These are phyloP conservation scores for Neopelma chrysocephalum DNA, from an alignment of 2,797 vertebrate species.

Conservation along the genomic window DNA sequence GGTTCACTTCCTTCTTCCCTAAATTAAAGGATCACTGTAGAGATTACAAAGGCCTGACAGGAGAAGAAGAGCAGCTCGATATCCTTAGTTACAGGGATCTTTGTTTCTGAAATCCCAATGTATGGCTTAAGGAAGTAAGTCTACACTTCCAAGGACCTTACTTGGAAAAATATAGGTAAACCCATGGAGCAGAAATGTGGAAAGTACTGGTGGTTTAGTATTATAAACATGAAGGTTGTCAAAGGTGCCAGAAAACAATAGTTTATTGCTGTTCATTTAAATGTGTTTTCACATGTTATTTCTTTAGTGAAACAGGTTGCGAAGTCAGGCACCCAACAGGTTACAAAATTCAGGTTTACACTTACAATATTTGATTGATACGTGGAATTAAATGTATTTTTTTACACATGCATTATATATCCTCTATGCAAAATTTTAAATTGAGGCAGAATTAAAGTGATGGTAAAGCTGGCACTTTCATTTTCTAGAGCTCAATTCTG, in stretches of 20 bases:
- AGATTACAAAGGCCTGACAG: background rate
- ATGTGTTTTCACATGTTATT: background rate
- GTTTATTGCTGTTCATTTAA: background rate
- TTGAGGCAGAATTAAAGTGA: background rate
- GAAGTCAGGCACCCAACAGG: slow-evolving; percentile 11
- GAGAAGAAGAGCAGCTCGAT: background rate
- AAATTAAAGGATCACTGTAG: background rate
- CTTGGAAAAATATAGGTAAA: background rate
- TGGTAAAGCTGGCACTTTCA: background rate
- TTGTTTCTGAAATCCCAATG: background rate
- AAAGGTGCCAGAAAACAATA: background rate
- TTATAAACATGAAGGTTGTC: background rate
- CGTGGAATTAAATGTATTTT: rapidly evolving
- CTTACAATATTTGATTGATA: background rate
- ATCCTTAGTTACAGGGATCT: background rate
- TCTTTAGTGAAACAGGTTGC: background rate
- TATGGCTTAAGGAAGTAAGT: background rate
- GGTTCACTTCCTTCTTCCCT: background rate
- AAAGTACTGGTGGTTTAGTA: background rate
- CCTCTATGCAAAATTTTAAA: background rate
- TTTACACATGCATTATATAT: background rate
- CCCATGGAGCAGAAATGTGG: background rate
- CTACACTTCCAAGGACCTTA: background rate
- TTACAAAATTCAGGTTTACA: background rate
- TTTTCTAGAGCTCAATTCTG: background rate